Evolutionary conservation across 2,113 vertebrate genomes (phyloP), one percentile per base, ranked within the genome.

Genomic region (Zosterops borbonicus): DNA sequence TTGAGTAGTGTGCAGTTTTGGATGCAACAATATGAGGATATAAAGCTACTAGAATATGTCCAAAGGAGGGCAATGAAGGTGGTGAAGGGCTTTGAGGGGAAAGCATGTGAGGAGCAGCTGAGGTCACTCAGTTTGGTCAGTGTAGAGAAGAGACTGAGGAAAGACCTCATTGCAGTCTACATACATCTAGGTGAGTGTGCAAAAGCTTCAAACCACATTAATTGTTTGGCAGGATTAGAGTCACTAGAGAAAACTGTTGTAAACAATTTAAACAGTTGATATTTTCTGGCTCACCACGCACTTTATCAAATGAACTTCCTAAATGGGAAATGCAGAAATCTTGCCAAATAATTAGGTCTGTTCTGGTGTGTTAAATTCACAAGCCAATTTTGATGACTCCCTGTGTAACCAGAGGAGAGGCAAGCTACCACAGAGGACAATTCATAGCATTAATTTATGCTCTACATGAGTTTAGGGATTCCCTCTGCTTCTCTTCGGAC

Each of bases 261-360:
- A 74, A 87, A 67, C n/a, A 68, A 41, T 83, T 75, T 39, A 79
- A 90, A 63, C 12, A 74, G 42, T 91, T 85, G 74, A 67, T 56
- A 49, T 96, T 88, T 94, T 78, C 56, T 74, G 76, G 31, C 79
- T 94, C 18, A 64, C 31, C 9, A 9, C 5, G 1, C 22, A 82
- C 58, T 93, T 95, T 85, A 74, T 92, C 47, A 75, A 85, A 64
- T 65, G 37, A 94, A 37, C 71, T 91, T 94, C 70, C 42, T 95
- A 68, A 83, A 92, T 73, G n/a, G 56, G 68, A 87, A 89, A 71
- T 78, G 63, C 42, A 58, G 84, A 93, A 77, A 20, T 67, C 21
- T 60, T 63, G 73, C 56, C 78, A 94, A 87, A 68, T 71, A 87
- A 71, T 95, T 77, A 77, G 33, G 29, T 92, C 52, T 76, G 5